Conservation (phyloP, 2,113 vertebrate species). For the Todiramphus chloris region DNA sequence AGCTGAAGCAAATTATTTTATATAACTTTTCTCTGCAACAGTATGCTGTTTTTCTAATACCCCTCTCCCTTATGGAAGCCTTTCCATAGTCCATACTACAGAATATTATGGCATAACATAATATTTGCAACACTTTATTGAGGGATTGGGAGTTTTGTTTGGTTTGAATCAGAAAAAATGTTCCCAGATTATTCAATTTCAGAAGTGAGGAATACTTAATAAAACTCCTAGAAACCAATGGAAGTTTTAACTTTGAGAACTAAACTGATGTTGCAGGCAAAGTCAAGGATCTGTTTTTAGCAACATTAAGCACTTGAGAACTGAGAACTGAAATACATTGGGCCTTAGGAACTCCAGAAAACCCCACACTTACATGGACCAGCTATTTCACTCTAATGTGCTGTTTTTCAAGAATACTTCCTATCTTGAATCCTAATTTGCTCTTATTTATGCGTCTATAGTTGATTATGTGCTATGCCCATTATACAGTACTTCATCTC, state of each 20-base stretch:
- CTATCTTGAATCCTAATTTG: not conserved
- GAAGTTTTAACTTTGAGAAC: not conserved
- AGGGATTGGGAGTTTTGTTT: accelerated
- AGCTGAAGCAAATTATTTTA: not conserved
- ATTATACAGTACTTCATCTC: not conserved
- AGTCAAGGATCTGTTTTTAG: not conserved
- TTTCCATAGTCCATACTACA: not conserved
- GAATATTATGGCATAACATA: not conserved
- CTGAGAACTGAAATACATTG: not conserved
- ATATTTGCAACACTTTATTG: not conserved
- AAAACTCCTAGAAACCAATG: not conserved
- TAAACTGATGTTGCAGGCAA: not conserved
- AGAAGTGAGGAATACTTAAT: not conserved
- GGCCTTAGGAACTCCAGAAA: not conserved
- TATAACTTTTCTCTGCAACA: not conserved
- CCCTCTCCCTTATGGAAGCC: not conserved
- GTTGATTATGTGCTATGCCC: not conserved
- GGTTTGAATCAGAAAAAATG: not conserved
- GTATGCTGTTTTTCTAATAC: not conserved
- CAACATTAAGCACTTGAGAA: not conserved
- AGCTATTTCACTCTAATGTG: not conserved
- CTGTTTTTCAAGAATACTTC: not conserved
- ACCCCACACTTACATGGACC: not conserved
- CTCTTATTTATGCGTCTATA: not conserved
- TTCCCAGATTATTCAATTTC: not conserved